phyloP scores from a whole-genome alignment of 2,888 invertebrate genomes.

The Plutella xylostella region DNA sequence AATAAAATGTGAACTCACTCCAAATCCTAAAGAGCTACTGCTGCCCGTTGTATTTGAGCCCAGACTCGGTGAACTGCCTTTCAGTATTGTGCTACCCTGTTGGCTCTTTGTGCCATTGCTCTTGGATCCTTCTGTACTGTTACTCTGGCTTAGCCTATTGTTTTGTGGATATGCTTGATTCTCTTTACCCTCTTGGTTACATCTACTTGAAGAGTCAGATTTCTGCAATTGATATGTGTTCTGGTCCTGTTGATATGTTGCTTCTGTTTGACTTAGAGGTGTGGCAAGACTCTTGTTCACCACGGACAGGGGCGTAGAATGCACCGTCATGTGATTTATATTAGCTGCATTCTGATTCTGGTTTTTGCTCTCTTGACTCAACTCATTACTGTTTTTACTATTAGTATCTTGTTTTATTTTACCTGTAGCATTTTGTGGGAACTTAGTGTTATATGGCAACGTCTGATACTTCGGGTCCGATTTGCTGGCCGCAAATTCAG shows the following conservation, averaged over 20 bases:
- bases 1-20: constrained; percentile 34
- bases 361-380: constrained; percentile 31
- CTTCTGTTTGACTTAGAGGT: constrained; percentile 70
- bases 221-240: constrained; percentile 64
- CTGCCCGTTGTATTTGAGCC: constrained; percentile 44
- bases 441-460: constrained; percentile 89
- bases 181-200: constrained; percentile 66
- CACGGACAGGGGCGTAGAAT: constrained; percentile 62
- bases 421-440: constrained; percentile 71
- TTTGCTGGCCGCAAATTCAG: constrained; percentile 83
- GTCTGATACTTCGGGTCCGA: constrained; percentile 93
- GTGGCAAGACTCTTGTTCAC: constrained; percentile 76
- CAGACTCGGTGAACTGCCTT: constrained; percentile 55
- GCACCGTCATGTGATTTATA: constrained; percentile 66
- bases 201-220: constrained; percentile 62
- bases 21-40: constrained; percentile 58
- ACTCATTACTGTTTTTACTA: constrained; percentile 41
- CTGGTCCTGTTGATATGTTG: constrained; percentile 63
- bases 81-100: constrained; percentile 35
- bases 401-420: constrained; percentile 51
- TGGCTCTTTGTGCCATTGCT: constrained; percentile 35
- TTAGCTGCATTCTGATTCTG: constrained; percentile 43
- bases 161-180: constrained; percentile 67
- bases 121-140: constrained; percentile 46
- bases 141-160: constrained; percentile 56